Evolutionary conservation across 2,797 vertebrate species (phyloP).

Genomic region (Neosilurus hyrtlii): DNA sequence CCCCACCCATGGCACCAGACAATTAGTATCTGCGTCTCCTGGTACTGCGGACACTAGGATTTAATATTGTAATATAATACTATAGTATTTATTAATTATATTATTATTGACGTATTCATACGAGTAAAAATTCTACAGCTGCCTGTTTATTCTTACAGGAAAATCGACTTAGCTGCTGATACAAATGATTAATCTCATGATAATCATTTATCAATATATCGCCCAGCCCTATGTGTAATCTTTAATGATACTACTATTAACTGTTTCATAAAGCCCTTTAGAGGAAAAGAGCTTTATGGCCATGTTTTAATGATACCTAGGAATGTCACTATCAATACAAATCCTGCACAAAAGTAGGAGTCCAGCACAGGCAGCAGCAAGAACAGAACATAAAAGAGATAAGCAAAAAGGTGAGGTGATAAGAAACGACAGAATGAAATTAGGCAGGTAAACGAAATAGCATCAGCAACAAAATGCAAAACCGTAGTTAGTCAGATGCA

Average conservation of each 20-base stretch:
- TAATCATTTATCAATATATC: too few species aligned
- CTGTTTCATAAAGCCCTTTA: conserved; percentile 70
- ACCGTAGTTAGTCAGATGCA: neutral
- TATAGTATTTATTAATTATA: too few species aligned
- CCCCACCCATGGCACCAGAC: too few species aligned
- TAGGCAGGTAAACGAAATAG: conserved; percentile 50
- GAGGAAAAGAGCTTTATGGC: conserved; percentile 73
- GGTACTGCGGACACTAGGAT: too few species aligned
- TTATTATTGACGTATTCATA: too few species aligned
- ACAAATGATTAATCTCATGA: too few species aligned
- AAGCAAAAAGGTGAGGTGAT: conserved; percentile 70
- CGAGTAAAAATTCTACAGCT: too few species aligned
- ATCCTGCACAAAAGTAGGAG: conserved; percentile 86
- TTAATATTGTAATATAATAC: too few species aligned
- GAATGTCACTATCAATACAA: conserved; percentile 98
- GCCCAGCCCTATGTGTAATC: neutral
- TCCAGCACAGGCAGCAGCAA: conserved; percentile 76
- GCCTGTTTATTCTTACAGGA: too few species aligned
- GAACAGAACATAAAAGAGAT: conserved; percentile 57
- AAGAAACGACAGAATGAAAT: conserved; percentile 55
- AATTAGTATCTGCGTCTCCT: too few species aligned
- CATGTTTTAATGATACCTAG: conserved; percentile 87
- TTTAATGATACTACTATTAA: conserved; percentile 45
- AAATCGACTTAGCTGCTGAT: too few species aligned
- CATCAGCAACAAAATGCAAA: conserved; percentile 7